Conservation (phyloP, 2,113 vertebrate species). For the Ardeotis arabs region DNA sequence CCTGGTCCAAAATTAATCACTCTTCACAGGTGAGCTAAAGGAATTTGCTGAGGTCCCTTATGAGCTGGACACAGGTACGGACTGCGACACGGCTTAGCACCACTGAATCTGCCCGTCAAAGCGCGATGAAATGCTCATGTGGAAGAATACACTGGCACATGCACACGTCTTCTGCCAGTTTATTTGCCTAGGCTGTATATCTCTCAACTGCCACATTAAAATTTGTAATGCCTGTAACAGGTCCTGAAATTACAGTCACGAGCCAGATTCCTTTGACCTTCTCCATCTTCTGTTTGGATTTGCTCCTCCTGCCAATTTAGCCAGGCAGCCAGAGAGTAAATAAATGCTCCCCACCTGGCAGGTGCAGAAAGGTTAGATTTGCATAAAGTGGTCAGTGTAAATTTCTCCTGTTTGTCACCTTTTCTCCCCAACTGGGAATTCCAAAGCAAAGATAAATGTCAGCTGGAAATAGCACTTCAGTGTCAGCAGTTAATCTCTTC, state of each 20-base stretch:
- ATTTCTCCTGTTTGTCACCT: constrained; percentile 38
- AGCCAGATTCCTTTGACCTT: background rate
- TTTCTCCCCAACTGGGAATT: constrained; percentile 7
- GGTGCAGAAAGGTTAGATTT: constrained; percentile 64
- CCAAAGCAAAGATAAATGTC: constrained; percentile 45
- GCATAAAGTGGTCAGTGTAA: constrained; percentile 14
- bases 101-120: background rate
- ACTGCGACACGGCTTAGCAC: background rate
- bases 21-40: background rate
- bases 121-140: background rate
- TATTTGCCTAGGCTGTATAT: background rate
- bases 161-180: background rate
- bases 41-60: background rate
- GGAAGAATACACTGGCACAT: background rate
- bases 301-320: background rate
- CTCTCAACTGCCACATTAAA: background rate
- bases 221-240: background rate
- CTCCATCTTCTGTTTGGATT: background rate
- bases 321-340: background rate
- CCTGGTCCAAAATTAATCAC: background rate
- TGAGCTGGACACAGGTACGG: background rate
- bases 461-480: constrained; percentile 38
- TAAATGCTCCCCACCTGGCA: constrained; percentile 15
- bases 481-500: constrained; percentile 8
- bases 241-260: background rate